Base-by-base conservation (phyloP, 2,113 vertebrate species). In the Muntiacus muntjak region DNA sequence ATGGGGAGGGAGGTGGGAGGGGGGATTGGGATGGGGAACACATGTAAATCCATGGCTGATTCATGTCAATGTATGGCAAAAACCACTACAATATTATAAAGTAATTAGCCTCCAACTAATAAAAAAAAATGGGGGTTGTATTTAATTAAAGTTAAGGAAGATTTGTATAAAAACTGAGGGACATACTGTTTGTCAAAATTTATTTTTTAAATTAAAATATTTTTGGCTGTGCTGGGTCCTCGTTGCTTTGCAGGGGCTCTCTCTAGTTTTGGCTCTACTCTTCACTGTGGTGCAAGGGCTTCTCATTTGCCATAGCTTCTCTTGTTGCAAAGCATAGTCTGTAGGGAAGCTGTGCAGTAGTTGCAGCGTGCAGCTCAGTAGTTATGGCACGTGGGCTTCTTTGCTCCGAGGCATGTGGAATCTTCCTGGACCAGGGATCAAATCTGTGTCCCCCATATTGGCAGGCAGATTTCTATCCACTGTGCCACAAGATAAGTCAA, bases 91-190 rank as follows among this genome's bases (percentile, higher is more conserved):
- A 1, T 50, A 13, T 50, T 50, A 13, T 50, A 47, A 47, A 47
- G 47, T 47, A 50, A 50, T 50, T 50, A 50, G 12, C 47, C 47
- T 50, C 47, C 47, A 50, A 50, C 47, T 50, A 50, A 50, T 50
- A 50, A 50, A 50, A 50, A 50, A 50, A 36, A 60, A n/a, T 30
- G 33, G 43, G 5, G 7, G n/a, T 82, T 79, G 15, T 90, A 25
- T 87, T 40, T 36, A 91, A 76, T 86, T 55, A 91, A 87, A 67
- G 11, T 74, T 89, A 83, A 79, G 28, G 58, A 94, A 90, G 26
- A 12, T 43, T 96, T 96, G 87, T 57, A 36, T 58, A 84, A 74
- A 92, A 76, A 60, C 36, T 52, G 40, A 71, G 52, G 58, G 43
- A 19, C 15, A 74, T 52, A 87, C 14, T 91, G 2, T 82, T 79